Conservation (phyloP, 2,888 invertebrate genomes). For the Archaeoteleia sp. region DNA sequence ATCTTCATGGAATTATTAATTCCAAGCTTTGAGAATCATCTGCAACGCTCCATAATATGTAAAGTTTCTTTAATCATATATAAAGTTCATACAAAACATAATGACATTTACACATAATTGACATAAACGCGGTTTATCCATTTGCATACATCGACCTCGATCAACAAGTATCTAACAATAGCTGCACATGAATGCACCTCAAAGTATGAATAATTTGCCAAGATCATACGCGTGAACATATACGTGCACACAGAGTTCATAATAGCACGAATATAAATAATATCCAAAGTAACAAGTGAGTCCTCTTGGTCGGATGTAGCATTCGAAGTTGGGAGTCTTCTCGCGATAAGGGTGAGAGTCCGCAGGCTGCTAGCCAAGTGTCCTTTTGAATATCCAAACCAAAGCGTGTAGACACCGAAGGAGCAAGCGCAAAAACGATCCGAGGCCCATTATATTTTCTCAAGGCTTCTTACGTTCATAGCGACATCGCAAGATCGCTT, state of each 20-base stretch:
- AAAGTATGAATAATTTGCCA: slow-evolving; percentile 41
- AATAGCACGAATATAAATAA: slow-evolving; percentile 32
- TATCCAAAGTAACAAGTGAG: slow-evolving; percentile 40
- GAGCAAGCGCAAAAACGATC: slow-evolving; percentile 40
- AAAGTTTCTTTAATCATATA: too few relatives aligned
- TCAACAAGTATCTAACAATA: too few relatives aligned
- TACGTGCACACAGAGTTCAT: slow-evolving; percentile 6
- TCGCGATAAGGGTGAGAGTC: slow-evolving; percentile 30
- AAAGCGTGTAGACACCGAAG: slow-evolving; percentile 37
- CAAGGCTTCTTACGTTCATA: slow-evolving; percentile 10
- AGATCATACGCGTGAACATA: slow-evolving; percentile 25
- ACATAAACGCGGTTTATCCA: too few relatives aligned
- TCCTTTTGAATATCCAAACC: slow-evolving; percentile 38
- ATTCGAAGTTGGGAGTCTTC: slow-evolving; percentile 18
- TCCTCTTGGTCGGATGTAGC: slow-evolving; percentile 28
- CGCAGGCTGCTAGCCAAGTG: slow-evolving; percentile 35
- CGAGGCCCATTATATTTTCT: slow-evolving; percentile 7
- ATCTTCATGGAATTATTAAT: too few relatives aligned
- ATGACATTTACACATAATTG: too few relatives aligned
- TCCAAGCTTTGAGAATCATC: too few relatives aligned
- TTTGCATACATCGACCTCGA: too few relatives aligned
- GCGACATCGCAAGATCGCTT: slow-evolving; percentile 22
- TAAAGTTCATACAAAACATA: too few relatives aligned
- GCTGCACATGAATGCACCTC: slow-evolving; percentile 1
- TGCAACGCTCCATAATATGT: too few relatives aligned